Evolutionary conservation across 2,113 vertebrate genomes (phyloP).

Genomic region (Ptilonorhynchus violaceus): DNA sequence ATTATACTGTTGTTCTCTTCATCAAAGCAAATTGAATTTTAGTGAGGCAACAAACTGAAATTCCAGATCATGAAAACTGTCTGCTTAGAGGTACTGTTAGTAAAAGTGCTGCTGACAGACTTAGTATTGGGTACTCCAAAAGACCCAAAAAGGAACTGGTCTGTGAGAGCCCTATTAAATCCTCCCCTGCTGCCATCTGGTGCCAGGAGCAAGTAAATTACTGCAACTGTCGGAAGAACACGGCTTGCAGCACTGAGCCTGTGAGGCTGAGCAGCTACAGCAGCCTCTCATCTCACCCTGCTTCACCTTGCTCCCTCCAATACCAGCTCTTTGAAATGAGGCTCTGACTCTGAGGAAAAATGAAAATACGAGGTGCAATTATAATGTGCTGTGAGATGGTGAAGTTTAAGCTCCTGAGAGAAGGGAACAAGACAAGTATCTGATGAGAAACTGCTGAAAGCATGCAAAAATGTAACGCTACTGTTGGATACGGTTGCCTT

Average conservation of each 20-base stretch:
- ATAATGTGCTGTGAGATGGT: neutral
- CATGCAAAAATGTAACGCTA: neutral
- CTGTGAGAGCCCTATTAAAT: neutral
- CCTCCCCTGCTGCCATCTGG: slow-evolving; percentile 54
- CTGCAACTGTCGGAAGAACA: neutral
- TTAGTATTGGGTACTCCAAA: neutral
- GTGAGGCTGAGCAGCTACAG: neutral
- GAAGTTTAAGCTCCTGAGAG: neutral
- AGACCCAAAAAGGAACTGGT: neutral
- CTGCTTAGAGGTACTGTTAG: neutral
- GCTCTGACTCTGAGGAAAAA: neutral
- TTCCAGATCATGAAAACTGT: neutral
- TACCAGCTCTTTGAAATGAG: neutral
- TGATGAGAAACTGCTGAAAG: neutral
- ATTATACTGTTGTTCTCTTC: neutral
- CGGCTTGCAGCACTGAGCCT: neutral
- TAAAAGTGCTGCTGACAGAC: neutral
- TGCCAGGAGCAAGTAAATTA: slow-evolving; percentile 39
- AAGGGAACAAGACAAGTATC: neutral
- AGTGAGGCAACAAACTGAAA: neutral
- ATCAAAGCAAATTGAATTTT: neutral
- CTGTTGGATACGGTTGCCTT: neutral
- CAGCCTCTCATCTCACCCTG: neutral
- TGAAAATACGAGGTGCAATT: neutral
- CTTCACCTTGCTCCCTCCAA: neutral